Percentiles rank a stretch among this genome's conserved stretches.
phyloP scores from a whole-genome alignment of 2,797 vertebrate genomes.

The Natrix natrix region DNA sequence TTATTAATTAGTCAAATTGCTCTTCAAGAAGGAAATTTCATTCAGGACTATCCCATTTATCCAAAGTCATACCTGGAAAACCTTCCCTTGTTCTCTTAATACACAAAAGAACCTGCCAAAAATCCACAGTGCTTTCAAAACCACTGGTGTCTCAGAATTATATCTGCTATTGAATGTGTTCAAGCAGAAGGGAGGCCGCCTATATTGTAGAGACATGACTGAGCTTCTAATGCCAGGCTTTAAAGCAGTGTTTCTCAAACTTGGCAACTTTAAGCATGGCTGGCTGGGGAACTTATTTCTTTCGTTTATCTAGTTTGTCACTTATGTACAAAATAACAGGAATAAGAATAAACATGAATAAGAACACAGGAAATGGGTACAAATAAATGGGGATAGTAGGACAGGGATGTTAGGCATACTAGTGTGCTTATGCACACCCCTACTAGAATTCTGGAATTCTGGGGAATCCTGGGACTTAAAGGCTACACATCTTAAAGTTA shows the following conservation, averaged over 20 bases:
- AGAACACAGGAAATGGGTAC: too few relatives aligned
- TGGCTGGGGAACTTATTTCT: not conserved
- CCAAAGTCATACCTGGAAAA: not conserved
- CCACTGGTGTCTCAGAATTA: not conserved
- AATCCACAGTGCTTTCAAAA: not conserved
- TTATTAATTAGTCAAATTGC: not conserved
- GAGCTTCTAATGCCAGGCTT: not conserved
- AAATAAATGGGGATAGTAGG: too few relatives aligned
- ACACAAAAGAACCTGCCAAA: not conserved
- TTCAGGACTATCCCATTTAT: not conserved
- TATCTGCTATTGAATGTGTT: not conserved
- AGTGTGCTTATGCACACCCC: too few relatives aligned
- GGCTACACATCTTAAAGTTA: not conserved
- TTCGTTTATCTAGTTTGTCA: too few relatives aligned
- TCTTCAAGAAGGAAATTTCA: not conserved
- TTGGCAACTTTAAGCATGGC: not conserved
- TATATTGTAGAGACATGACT: not conserved
- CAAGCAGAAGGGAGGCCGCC: not conserved
- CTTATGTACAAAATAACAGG: too few relatives aligned
- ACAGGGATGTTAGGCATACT: too few relatives aligned
- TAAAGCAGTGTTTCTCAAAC: not conserved
- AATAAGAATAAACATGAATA: too few relatives aligned
- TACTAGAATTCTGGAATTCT: too few relatives aligned
- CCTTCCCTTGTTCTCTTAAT: not conserved
- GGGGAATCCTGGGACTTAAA: not conserved